phyloP scores from a whole-genome alignment of 2,888 invertebrate species.

The Hyposoter dolosus region DNA sequence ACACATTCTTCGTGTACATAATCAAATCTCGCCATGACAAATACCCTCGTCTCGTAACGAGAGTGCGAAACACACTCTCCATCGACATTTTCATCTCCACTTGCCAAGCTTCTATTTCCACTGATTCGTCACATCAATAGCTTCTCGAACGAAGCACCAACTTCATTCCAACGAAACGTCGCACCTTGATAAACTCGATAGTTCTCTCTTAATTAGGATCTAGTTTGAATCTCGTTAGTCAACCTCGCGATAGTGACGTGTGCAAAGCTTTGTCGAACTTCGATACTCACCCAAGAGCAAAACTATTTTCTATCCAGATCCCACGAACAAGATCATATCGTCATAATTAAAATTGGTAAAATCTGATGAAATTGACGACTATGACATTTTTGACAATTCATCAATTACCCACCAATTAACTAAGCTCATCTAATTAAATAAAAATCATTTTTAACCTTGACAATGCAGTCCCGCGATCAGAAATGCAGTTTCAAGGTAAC shows the following conservation, averaged over 20 bases:
- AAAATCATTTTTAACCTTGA: background rate
- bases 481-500: no score
- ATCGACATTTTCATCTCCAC: constrained; percentile 7
- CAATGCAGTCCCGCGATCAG: background rate
- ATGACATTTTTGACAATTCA: background rate
- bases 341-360: background rate
- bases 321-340: background rate
- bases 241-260: constrained; percentile 15
- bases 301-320: background rate
- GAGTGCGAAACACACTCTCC: constrained; percentile 1
- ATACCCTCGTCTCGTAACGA: background rate
- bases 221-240: constrained; percentile 46
- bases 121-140: constrained; percentile 46
- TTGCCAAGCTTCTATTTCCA: constrained; percentile 10
- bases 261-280: constrained; percentile 17
- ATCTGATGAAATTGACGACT: background rate
- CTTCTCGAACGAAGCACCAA: background rate
- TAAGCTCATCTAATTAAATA: background rate
- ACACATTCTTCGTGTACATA: background rate
- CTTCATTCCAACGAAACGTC: constrained; percentile 44
- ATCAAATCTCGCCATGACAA: constrained; percentile 30
- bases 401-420: background rate
- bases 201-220: constrained; percentile 35
- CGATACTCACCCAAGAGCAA: background rate
- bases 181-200: constrained; percentile 41